Evolutionary conservation across 64 coral and sea anemone genomes (phyloP), one percentile per base, ranked within the genome.

Genomic region (Montipora foliosa): DNA sequence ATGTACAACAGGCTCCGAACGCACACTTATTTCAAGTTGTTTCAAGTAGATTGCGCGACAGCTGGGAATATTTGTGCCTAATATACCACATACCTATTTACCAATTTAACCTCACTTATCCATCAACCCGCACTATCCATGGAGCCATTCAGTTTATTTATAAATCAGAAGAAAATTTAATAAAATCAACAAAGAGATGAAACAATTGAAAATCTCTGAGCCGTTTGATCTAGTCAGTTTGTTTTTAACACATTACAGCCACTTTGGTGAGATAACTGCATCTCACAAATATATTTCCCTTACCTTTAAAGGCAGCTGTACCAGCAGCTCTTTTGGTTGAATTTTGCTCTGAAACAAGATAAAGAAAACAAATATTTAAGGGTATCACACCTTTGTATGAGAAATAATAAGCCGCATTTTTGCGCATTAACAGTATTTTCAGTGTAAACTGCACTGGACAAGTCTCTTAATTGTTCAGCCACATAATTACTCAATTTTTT

Each of bases 251-350:
- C 45, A 76, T 76, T 76, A 37, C 29, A 44, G 3, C 29, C 44
- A 76, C 74, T 44, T 76, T 76, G 74, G 12, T 44, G 24, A 76
- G 60, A 47, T 47, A 76, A 76, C 29, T 76, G 12, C 44, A 76
- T 76, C 12, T 44, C 74, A 76, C 74, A 1, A 76, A 76, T 46
- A 76, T 47, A 46, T 47, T 76, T 9, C 22, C 74, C 74, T 45
- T 76, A 47, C 74, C 74, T 76, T 76, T 37, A 76, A 76, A n/a
- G 44, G 74, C 74, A 76, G 74, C 74, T 76, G 44, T 46, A 76
- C 44, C 74, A 9, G 74, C 74, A 76, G 29, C 74, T 76, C 74
- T 76, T 76, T 76, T 76, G 8, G 74, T 47, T 37, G 24, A 76
- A 76, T 37, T 46, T 76, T 76, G 74, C 46, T 76, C 74, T 14